Evolutionary conservation across 2,797 vertebrate genomes (phyloP).

Genomic region (Pseudopleuronectes americanus): DNA sequence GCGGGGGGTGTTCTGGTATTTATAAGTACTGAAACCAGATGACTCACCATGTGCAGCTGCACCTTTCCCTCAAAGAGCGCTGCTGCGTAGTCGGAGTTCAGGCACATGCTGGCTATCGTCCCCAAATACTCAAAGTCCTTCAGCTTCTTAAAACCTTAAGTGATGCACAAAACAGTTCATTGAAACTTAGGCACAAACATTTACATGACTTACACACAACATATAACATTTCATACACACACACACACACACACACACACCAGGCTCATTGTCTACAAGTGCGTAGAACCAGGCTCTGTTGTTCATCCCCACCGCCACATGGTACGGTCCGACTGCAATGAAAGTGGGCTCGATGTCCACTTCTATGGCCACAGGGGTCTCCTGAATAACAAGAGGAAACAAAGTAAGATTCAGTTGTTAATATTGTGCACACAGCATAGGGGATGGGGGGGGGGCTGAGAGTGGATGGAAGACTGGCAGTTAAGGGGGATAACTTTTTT

Average conservation of each 20-base stretch:
- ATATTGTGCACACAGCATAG: too few relatives aligned
- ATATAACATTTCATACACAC: neutral
- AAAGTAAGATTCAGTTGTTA: neutral
- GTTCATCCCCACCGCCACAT: slow-evolving; percentile 98
- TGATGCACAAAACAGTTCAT: slow-evolving; percentile 26
- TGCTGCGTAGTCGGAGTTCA: slow-evolving; percentile 94
- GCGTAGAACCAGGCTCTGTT: slow-evolving; percentile 98
- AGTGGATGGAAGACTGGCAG: too few relatives aligned
- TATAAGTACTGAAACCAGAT: neutral
- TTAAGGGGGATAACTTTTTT: too few relatives aligned
- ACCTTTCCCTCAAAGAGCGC: slow-evolving; percentile 97
- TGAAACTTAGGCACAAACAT: neutral
- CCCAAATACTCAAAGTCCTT: slow-evolving; percentile 96
- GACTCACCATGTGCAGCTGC: slow-evolving; percentile 93
- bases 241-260: slow-evolving; percentile 49
- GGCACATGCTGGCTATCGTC: slow-evolving; percentile 91
- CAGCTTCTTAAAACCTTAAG: slow-evolving; percentile 88
- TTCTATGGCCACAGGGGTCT: slow-evolving; percentile 86
- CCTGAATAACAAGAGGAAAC: slow-evolving; percentile 73
- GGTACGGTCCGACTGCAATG: slow-evolving; percentile 91
- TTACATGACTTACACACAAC: slow-evolving; percentile 41
- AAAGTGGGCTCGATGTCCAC: slow-evolving; percentile 97
- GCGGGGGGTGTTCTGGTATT: too few relatives aligned
- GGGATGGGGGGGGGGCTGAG: too few relatives aligned
- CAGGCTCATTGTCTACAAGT: slow-evolving; percentile 83